Percentiles rank a stretch among this genome's conserved stretches.
These are phyloP conservation scores for Palaemon carinicauda DNA, from an alignment of 1,140 invertebrate species.

Conservation along the genomic window DNA sequence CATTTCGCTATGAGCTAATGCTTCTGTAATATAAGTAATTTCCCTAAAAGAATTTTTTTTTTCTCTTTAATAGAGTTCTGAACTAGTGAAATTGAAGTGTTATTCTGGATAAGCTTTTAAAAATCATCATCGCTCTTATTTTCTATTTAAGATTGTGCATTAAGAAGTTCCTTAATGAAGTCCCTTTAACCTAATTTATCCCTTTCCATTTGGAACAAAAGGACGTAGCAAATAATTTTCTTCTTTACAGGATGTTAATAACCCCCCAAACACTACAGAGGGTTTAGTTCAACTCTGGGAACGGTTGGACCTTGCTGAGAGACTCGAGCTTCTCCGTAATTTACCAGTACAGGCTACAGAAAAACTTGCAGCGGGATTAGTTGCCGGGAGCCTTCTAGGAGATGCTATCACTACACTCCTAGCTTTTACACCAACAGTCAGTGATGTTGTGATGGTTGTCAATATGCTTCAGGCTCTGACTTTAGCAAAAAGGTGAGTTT, in stretches of 20 bases:
- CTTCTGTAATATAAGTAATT: no score
- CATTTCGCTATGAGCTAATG: no score
- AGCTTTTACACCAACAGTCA: conserved; percentile 54
- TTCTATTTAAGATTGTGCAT: no score
- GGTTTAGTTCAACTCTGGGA: conserved; percentile 56
- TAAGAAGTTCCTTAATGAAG: no score
- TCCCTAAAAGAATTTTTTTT: no score
- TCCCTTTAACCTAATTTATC: no score
- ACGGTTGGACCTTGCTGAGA: conserved; percentile 52
- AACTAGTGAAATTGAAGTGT: no score
- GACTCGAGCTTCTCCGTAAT: conserved; percentile 49
- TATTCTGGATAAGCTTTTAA: no score
- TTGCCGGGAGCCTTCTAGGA: conserved; percentile 52
- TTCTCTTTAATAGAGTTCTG: no score
- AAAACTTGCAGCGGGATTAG: conserved; percentile 47
- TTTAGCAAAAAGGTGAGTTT: conserved; percentile 51
- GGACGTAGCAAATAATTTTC: background rate
- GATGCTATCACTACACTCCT: conserved; percentile 58
- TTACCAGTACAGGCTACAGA: conserved; percentile 42
- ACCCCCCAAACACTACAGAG: conserved; percentile 54
- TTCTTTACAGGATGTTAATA: conserved; percentile 46
- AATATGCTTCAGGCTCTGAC: conserved; percentile 54
- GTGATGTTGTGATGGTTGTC: conserved; percentile 58
- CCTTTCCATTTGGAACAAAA: no score
- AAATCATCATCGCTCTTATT: no score